phyloP scores from a whole-genome alignment of 1,140 invertebrate species.

The Caenorhabditis latens region DNA sequence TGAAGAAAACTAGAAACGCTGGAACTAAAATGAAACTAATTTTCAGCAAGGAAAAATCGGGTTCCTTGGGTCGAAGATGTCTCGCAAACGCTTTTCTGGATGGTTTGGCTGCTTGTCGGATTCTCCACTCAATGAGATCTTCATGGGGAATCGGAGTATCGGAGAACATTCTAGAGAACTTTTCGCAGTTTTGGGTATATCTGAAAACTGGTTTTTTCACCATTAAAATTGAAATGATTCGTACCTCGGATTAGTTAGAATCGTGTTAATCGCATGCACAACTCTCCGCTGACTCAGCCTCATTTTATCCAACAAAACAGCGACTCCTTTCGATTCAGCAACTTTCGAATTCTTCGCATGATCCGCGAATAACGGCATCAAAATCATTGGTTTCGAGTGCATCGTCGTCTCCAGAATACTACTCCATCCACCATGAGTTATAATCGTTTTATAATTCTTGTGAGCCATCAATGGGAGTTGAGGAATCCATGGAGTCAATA shows the following conservation, averaged over 20 bases:
- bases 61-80: conserved; percentile 38
- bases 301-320: conserved; percentile 62
- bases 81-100: conserved; percentile 36
- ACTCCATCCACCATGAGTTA: conserved; percentile 67
- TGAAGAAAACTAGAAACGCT: background rate
- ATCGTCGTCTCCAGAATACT: conserved; percentile 58
- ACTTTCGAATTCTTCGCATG: conserved; percentile 62
- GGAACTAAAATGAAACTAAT: conserved; percentile 12
- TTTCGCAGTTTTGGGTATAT: conserved; percentile 55
- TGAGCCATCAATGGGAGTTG: conserved; percentile 62
- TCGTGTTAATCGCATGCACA: conserved; percentile 46
- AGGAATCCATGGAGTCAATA: conserved; percentile 60
- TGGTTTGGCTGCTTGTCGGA: conserved; percentile 36
- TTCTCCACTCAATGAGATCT: conserved; percentile 49
- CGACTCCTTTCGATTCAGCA: conserved; percentile 55
- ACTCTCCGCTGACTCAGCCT: conserved; percentile 47
- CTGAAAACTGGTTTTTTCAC: conserved; percentile 1
- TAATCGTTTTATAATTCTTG: conserved; percentile 59
- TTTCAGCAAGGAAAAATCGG: conserved; percentile 7
- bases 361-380: conserved; percentile 65
- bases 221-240: background rate
- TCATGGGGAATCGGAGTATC: conserved; percentile 38
- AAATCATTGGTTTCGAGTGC: conserved; percentile 60
- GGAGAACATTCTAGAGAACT: conserved; percentile 55
- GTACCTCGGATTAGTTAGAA: conserved; percentile 41